Evolutionary conservation across 2,113 vertebrate genomes (phyloP).

Genomic region (Gymnocephalus cernua): DNA sequence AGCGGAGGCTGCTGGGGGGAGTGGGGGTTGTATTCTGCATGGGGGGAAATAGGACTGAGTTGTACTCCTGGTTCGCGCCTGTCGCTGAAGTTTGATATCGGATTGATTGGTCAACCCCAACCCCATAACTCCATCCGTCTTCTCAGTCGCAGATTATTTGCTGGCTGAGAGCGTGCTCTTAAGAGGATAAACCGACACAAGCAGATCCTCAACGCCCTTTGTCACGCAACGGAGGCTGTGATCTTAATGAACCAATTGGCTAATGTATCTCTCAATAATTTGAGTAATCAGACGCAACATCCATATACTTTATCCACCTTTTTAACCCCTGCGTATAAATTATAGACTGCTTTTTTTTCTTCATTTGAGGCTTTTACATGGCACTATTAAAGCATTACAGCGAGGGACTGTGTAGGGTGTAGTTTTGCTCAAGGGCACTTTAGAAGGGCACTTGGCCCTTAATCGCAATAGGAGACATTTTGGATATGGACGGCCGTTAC

Average conservation of each 20-base stretch:
- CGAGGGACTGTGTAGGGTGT: neutral
- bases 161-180: conserved; percentile 74
- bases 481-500: neutral
- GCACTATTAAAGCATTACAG: neutral
- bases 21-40: conserved; percentile 8
- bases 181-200: conserved; percentile 81
- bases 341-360: neutral
- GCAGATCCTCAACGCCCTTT: conserved; percentile 74
- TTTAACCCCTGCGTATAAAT: no score
- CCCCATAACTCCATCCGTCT: conserved; percentile 33
- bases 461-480: neutral
- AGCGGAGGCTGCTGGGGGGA: neutral
- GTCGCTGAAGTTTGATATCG: conserved; percentile 63
- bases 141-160: conserved; percentile 63
- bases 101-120: conserved; percentile 55
- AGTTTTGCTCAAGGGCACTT: conserved; percentile 57
- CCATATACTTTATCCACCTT: neutral
- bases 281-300: neutral
- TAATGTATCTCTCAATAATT: conserved; percentile 45
- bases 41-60: neutral
- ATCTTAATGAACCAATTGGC: conserved; percentile 62
- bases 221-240: conserved; percentile 80
- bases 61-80: conserved; percentile 20
- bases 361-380: neutral
- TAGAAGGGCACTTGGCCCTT: conserved; percentile 18